Base-by-base conservation (phyloP, 2,888 invertebrate species). In the Drosophila planitibia region DNA sequence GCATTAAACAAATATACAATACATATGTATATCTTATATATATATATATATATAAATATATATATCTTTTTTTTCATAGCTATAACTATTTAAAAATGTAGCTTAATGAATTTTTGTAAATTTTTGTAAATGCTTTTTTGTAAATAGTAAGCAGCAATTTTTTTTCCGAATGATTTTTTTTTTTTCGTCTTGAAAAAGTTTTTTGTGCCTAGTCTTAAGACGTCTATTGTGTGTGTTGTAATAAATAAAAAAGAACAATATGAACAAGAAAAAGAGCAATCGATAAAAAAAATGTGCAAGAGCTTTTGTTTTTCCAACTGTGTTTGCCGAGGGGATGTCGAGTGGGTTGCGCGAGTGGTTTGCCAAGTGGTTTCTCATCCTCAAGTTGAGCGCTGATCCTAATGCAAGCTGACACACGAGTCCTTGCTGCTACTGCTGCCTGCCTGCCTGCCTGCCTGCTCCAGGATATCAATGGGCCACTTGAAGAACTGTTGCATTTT, bases 81-180 rank as follows among this genome's bases (percentile, higher is more conserved):
- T 44, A n/a, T 70, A 70, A 76, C 68, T 79, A 76, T 76, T 76
- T 80, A 79, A 76, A 73, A 55, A 61, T 25, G 28, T 79, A 82
- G 77, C 60, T 57, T 76, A 73, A 69, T 16, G 39, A 64, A 70
- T 72, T 85, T 76, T 88, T 85, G 85, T 87, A 88, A 64, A 82
- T 88, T 85, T 88, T 85, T 85, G 85, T 85, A 85, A 85, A 85
- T 85, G 81, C 82, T 88, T 83, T 87, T 85, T 82, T 85, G 85
- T 85, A 85, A 55, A 85, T 53, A 22, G 25, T 88, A 82, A 66
- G 72, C 66, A 74, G 54, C 51, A 60, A 57, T 44, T 53, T 62
- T 54, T 63, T 63, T 44, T 33, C 16, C 30, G n/a, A 53, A 55
- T n/a, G 19, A 69, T 58, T 32, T 73, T 66, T 75, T 69, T 68